Evolutionary conservation across 2,888 invertebrate genomes (phyloP), one percentile per base, ranked within the genome.

Genomic region (Cheilosia grossa): DNA sequence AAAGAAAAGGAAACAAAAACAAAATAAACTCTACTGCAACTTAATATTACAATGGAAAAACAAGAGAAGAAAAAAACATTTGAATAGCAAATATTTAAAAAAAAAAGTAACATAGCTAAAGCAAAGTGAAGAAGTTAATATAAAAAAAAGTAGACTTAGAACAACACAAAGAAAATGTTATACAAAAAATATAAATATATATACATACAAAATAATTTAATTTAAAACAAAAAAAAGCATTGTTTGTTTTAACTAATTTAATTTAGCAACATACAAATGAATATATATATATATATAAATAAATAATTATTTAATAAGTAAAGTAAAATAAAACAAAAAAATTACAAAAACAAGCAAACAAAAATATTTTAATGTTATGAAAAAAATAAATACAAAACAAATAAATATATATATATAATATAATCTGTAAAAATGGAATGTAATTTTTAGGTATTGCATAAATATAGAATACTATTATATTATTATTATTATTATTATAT

Each of bases 111-210:
- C 53, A 85, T 80, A 87, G 78, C 74, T 63, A 82, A 86, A 74
- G 64, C 67, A 59, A 80, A 74, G 74, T 56, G 64, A 27, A 59
- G 51, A 59, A 86, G 59, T 33, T 79, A 80, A 87, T 70, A 61
- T 73, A 51, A 78, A 37, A 82, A 70, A 27, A 30, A 51, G 72
- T 81, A 87, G 74, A 59, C 19, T 63, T 81, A 83, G 74, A 83
- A 91, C 13, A 91, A 91, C 90, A 90, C 91, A 91, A 91, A 87
- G 81, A 87, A 91, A 91, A 91, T 91, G 91, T 90, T 90, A 89
- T 88, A 90, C 90, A 89, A 89, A 90, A 90, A 49, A 73, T 49
- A 78, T 63, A 81, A 58, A 86, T 67, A 79, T 80, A 82, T 47
- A 83, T 67, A 81, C 56, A 86, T 69, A 85, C 73, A 87, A 85